A percentile compares a stretch with the other conserved stretches of the same genome.
Conservation (phyloP, 2,888 invertebrate species). For the Phragmatobia fuliginosa region DNA sequence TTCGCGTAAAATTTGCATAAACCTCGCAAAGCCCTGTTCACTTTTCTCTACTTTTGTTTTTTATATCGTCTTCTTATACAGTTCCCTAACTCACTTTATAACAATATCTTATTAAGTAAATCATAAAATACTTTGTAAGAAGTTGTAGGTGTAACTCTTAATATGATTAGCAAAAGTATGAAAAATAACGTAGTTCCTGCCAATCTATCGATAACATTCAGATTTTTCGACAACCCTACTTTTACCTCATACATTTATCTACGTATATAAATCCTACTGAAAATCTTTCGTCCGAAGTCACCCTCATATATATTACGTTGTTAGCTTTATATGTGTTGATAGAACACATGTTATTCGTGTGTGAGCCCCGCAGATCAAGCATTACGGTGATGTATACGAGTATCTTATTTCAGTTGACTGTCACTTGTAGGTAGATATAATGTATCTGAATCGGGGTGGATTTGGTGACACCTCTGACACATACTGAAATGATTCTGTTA, state of each 20-base stretch:
- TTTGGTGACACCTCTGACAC: slow-evolving; percentile 33
- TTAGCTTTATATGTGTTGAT: slow-evolving; percentile 47
- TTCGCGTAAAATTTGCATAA: slow-evolving; percentile 82
- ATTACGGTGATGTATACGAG: slow-evolving; percentile 53
- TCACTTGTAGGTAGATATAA: slow-evolving; percentile 20
- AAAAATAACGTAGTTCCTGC: slow-evolving; percentile 27
- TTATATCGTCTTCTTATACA: slow-evolving; percentile 70
- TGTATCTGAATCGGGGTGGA: slow-evolving; percentile 25
- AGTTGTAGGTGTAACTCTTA: slow-evolving; percentile 40
- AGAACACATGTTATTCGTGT: slow-evolving; percentile 57
- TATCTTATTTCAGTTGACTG: slow-evolving; percentile 37
- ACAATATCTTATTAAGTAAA: slow-evolving; percentile 58
- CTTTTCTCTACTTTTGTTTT: slow-evolving; percentile 73
- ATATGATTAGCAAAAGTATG: slow-evolving; percentile 24
- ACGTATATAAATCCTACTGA: slow-evolving; percentile 49
- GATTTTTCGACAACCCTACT: slow-evolving; percentile 41
- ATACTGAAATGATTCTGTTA: slow-evolving; percentile 24
- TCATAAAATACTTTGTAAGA: slow-evolving; percentile 43
- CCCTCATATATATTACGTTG: slow-evolving; percentile 53
- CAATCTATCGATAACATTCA: slow-evolving; percentile 40
- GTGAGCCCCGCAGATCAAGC: slow-evolving; percentile 57
- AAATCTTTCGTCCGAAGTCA: slow-evolving; percentile 50
- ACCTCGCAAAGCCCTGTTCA: slow-evolving; percentile 72
- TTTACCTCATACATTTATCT: slow-evolving; percentile 46
- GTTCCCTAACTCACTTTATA: slow-evolving; percentile 70